Base-by-base conservation (phyloP, 2,797 vertebrate genomes). In the Limnodromus scolopaceus region DNA sequence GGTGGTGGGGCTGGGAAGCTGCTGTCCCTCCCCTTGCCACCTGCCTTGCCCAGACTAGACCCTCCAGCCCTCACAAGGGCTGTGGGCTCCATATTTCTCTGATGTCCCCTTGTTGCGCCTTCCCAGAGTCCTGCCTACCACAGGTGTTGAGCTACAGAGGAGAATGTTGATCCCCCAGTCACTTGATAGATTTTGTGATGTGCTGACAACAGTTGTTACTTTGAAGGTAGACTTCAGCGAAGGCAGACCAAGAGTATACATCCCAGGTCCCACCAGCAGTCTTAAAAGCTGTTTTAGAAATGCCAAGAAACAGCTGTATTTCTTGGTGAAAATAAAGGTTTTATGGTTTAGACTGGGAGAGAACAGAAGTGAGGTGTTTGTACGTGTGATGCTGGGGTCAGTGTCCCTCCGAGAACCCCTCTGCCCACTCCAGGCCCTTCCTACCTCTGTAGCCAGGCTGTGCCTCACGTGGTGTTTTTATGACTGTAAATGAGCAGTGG, bases 221-320 rank as follows among this genome's bases (percentile, higher is more conserved):
- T 84, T 66, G 74, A 87, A 96, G 81, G 43, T 19, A 87, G 77
- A 76, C 41, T 61, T 80, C 57, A 89, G 57, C 4, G 6, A 74
- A 81, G 55, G 75, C 68, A 74, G 74, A 85, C 69, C 57, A 80
- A 64, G 65, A 81, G 18, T 5, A 6, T 5, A 11, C 34, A 30
- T 49, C 49, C 38, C 19, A 49, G 60, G 39, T 69, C 69, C 36
- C 3, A 5, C 13, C 19, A 8, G 64, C 64, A 82, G 46, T 34
- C 71, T 92, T 66, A 53, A 77, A 76, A 89, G 61, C 74, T 74
- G 36, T 3, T 57, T 79, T 71, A 90, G 83, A 89, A 82, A 82
- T 79, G 55, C 28, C 13, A 72, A 84, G 51, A 48, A 75, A 34
- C 48, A 34, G 45, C 34, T 80, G n/a, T 36, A n/a, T 77, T 93